Conservation (phyloP, 2,888 invertebrate genomes). For the Anthophora plumipes region DNA sequence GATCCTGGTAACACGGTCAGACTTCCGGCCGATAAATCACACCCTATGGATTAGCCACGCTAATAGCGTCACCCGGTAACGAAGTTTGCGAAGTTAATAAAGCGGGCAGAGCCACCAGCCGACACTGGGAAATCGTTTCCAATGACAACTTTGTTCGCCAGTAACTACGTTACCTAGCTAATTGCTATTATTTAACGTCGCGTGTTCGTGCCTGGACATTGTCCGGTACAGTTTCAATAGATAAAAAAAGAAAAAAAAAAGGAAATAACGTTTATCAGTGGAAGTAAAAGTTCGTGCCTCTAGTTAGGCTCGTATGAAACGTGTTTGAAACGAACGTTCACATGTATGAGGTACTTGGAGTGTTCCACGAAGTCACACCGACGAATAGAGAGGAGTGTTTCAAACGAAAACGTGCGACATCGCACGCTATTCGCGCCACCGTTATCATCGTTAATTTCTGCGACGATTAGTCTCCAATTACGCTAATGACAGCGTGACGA, state of each 20-base stretch:
- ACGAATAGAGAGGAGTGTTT: too few relatives aligned
- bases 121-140: slow-evolving; percentile 25
- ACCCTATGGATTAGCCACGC: slow-evolving; percentile 32
- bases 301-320: slow-evolving; percentile 40
- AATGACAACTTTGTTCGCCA: slow-evolving; percentile 47
- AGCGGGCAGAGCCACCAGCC: slow-evolving; percentile 23
- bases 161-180: background rate
- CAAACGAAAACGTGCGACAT: background rate
- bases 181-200: slow-evolving; percentile 40
- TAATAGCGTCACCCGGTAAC: slow-evolving; percentile 40
- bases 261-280: slow-evolving; percentile 49
- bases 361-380: background rate
- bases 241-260: too few relatives aligned
- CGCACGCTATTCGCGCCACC: background rate
- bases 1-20: slow-evolving; percentile 44
- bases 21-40: slow-evolving; percentile 66
- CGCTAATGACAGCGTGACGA: slow-evolving; percentile 29
- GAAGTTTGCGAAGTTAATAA: slow-evolving; percentile 45
- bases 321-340: slow-evolving; percentile 24
- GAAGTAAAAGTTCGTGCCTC: slow-evolving; percentile 35
- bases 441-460: slow-evolving; percentile 38
- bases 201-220: slow-evolving; percentile 15
- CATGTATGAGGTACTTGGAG: background rate
- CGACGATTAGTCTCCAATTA: slow-evolving; percentile 45
- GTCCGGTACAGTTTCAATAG: slow-evolving; percentile 42